Evolutionary conservation across 53 echinoderm and acorn worm species (phyloP).

Genomic region (Mesocentrotus franciscanus): DNA sequence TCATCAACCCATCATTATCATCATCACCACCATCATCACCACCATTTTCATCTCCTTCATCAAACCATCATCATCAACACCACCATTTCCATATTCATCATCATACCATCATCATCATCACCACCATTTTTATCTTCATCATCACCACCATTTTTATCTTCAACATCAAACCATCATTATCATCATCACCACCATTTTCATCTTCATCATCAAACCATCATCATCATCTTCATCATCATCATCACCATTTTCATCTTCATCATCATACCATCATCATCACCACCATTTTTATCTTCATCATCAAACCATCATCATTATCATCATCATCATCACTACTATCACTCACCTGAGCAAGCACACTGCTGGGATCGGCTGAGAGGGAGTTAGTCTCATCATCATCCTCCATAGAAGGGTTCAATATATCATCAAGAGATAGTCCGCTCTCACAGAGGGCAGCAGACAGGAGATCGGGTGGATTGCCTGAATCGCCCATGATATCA

Average conservation of each 20-base stretch:
- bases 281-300: no score
- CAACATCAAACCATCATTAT: no score
- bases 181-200: slow-evolving; percentile 41
- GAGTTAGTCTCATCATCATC: slow-evolving; percentile 57
- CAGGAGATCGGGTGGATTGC: slow-evolving; percentile 75
- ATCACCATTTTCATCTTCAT: no score
- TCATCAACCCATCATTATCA: slow-evolving; percentile 10
- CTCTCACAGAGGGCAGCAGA: slow-evolving; percentile 96
- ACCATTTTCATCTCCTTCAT: slow-evolving; percentile 13
- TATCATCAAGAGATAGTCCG: slow-evolving; percentile 86
- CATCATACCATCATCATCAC: no score
- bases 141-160: slow-evolving; percentile 43
- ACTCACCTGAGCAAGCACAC: slow-evolving; percentile 60
- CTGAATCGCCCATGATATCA: slow-evolving; percentile 33
- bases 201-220: background rate
- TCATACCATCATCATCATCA: slow-evolving; percentile 43
- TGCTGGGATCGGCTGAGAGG: slow-evolving; percentile 42
- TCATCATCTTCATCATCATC: no score
- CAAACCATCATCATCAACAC: background rate
- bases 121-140: slow-evolving; percentile 42
- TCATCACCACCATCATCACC: background rate
- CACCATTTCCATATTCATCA: slow-evolving; percentile 5
- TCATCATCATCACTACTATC: background rate
- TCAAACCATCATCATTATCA: no score
- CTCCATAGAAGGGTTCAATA: slow-evolving; percentile 51